Conservation (phyloP, 2,888 invertebrate genomes). For the Icerya purchasi region DNA sequence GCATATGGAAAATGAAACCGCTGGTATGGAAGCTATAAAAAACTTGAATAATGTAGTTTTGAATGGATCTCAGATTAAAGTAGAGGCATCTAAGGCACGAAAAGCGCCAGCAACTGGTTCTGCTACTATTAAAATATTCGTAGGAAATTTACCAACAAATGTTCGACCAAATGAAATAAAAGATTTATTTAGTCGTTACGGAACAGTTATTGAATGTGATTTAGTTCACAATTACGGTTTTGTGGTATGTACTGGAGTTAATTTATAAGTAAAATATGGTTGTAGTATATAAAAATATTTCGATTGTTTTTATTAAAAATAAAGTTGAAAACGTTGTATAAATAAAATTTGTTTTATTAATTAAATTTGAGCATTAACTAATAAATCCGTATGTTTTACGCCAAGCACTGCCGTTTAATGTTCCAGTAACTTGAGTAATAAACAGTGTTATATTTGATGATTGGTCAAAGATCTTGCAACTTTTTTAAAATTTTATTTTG, state of each 20-base stretch:
- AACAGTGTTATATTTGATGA: too few species aligned
- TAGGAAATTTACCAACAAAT: slow-evolving; percentile 85
- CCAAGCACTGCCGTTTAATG: too few species aligned
- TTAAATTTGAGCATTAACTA: too few species aligned
- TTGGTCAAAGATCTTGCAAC: too few species aligned
- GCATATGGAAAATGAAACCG: slow-evolving; percentile 86
- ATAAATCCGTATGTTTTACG: too few species aligned
- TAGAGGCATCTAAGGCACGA: slow-evolving; percentile 73
- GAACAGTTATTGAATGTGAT: slow-evolving; percentile 90
- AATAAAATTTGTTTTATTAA: too few species aligned
- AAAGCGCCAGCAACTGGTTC: slow-evolving; percentile 73
- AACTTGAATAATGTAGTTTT: slow-evolving; percentile 68
- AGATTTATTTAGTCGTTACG: slow-evolving; percentile 83
- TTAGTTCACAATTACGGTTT: slow-evolving; percentile 95
- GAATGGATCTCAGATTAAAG: slow-evolving; percentile 73
- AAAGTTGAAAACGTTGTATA: too few species aligned
- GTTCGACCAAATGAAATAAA: slow-evolving; percentile 80
- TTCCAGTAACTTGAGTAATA: too few species aligned
- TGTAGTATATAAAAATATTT: too few species aligned
- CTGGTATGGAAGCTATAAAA: slow-evolving; percentile 78
- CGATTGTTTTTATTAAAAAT: too few species aligned
- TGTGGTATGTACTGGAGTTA: slow-evolving; percentile 42
- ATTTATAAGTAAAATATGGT: too few species aligned
- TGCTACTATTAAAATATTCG: slow-evolving; percentile 64
- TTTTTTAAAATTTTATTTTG: too few species aligned